These are phyloP conservation scores for Neosilurus hyrtlii DNA, from an alignment of 2,797 vertebrate genomes.

Conservation along the genomic window DNA sequence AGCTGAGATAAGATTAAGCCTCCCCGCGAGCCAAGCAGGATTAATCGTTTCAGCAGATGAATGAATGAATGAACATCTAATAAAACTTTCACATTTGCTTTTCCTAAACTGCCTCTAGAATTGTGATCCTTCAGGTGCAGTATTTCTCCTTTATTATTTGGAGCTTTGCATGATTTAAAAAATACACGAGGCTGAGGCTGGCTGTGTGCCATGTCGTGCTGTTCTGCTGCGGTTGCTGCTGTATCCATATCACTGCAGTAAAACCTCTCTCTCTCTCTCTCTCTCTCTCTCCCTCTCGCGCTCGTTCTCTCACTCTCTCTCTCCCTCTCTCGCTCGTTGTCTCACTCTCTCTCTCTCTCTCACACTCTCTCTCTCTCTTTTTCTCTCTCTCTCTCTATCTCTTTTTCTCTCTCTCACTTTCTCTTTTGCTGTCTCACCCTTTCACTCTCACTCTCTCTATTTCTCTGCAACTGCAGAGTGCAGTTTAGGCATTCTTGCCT, in stretches of 20 bases:
- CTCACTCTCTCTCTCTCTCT: conserved; percentile 20
- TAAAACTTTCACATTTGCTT: background rate
- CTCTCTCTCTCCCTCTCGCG: conserved; percentile 9
- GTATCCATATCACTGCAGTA: conserved; percentile 42
- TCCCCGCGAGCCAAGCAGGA: too few relatives aligned
- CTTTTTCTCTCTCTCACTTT: too few relatives aligned
- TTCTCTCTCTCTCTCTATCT: conserved; percentile 25
- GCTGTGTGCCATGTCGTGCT: background rate
- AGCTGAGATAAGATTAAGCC: too few relatives aligned
- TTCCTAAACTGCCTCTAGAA: background rate
- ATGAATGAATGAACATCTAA: background rate
- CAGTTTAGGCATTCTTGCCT: conserved; percentile 32
- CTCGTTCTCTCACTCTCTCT: conserved; percentile 23
- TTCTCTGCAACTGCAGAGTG: conserved; percentile 33
- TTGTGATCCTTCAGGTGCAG: background rate
- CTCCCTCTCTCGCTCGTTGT: conserved; percentile 6
- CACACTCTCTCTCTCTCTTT: conserved; percentile 4
- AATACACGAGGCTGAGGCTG: background rate
- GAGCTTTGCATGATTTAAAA: background rate
- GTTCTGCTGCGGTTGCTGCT: conserved; percentile 12
- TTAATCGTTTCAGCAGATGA: too few relatives aligned
- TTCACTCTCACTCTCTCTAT: conserved; percentile 23
- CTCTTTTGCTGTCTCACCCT: background rate
- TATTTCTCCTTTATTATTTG: background rate
- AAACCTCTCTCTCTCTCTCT: conserved; percentile 11